Evolutionary conservation across 1,140 invertebrate species (phyloP).

Genomic region (Drosophila ogumai): DNA sequence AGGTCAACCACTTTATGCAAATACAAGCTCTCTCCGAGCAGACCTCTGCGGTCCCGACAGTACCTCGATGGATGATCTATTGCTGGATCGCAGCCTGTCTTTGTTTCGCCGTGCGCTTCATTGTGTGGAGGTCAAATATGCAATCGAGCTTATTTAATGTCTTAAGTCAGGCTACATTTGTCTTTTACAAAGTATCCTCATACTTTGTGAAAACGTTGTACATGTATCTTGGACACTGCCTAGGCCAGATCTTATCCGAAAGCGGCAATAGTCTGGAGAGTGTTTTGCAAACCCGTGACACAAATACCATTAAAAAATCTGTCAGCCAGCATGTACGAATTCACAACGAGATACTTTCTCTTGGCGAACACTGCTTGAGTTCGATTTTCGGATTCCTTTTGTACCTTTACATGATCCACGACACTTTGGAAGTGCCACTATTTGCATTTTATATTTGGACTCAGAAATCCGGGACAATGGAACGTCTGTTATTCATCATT

Average conservation of each 20-base stretch:
- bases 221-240: background rate
- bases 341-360: background rate
- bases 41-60: background rate
- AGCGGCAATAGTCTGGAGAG: background rate
- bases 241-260: background rate
- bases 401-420: background rate
- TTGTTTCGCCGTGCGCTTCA: background rate
- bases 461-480: accelerated
- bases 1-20: background rate
- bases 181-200: background rate
- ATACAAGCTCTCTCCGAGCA: background rate
- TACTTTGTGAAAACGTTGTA: background rate
- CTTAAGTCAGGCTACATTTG: background rate
- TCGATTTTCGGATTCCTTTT: background rate
- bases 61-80: background rate
- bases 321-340: background rate
- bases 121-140: background rate
- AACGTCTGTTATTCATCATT: background rate
- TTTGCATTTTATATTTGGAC: background rate
- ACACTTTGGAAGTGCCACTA: background rate
- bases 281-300: background rate
- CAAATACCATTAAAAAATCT: background rate
- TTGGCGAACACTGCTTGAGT: background rate
- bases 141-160: too few relatives aligned
- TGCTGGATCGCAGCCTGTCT: background rate